Evolutionary conservation across 2,888 invertebrate genomes (phyloP).

Genomic region (Chromoteleia sp.): DNA sequence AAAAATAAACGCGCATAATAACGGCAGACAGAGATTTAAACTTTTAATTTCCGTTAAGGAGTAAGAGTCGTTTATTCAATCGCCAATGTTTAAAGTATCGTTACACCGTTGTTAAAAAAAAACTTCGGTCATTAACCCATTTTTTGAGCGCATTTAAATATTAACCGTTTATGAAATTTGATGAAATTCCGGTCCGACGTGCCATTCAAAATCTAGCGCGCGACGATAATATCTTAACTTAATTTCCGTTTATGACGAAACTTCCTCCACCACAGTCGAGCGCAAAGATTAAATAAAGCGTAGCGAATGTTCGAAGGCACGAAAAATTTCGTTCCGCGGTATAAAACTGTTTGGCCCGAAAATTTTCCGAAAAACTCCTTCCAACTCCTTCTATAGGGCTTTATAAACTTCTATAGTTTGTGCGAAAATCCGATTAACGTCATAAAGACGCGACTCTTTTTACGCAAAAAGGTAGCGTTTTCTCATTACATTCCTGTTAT

Average conservation of each 20-base stretch:
- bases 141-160: constrained; percentile 18
- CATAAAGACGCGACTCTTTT: not conserved
- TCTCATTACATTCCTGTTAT: not conserved
- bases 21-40: constrained; percentile 1
- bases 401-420: no score
- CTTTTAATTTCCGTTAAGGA: constrained; percentile 28
- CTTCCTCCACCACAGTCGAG: constrained; percentile 2
- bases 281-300: constrained; percentile 28
- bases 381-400: no score
- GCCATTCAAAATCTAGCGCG: constrained; percentile 19
- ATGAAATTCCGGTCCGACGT: constrained; percentile 31
- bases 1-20: not conserved
- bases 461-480: no score
- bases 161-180: constrained; percentile 21
- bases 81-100: not conserved
- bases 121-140: constrained; percentile 24
- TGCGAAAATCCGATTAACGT: constrained; percentile 4
- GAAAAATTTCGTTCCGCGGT: not conserved
- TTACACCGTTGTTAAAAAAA: not conserved
- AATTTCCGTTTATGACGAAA: constrained; percentile 51
- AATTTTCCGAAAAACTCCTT: not conserved
- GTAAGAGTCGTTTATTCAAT: constrained; percentile 2
- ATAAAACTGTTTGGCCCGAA: constrained; percentile 12
- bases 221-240: constrained; percentile 43
- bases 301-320: constrained; percentile 8